Evolutionary conservation across 2,888 invertebrate genomes (phyloP), one percentile per base, ranked within the genome.

Genomic region (Drosophila picticornis): DNA sequence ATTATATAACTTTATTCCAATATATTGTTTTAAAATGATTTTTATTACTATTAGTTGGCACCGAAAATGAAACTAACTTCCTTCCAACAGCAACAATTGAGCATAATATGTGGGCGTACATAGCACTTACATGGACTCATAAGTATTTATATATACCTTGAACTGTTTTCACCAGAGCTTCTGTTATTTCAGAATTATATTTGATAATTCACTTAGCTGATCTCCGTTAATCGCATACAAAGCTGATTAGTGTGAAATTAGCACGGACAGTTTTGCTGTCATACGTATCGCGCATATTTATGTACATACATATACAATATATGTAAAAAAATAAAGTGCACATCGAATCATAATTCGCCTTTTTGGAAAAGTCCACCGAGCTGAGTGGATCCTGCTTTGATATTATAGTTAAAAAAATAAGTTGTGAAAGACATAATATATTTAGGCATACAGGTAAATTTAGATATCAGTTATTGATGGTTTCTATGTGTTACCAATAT

Each of bases 191-290:
- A 40, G 6, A 48, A 43, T 48, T 50, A 13, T 79, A 62, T 80
- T 80, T 72, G 36, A 51, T 11, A 52, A 53, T 25, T n/a, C 34
- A 76, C 29, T 78, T 80, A 78, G 67, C 66, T 64, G 9, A 31
- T 16, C 27, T 68, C 34, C 46, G 81, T 76, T 72, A 76, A 80
- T 76, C 36, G 68, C 57, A 69, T 16, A 46, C 36, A 46, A 50
- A 59, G 7, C 25, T 60, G 46, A 48, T 59, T 74, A 34, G 38
- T 34, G 13, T 38, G 36, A 52, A 67, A 67, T 80, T 77, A 79
- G 51, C 75, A 52, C 36, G 9, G 34, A 52, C 25, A 51, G 32
- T 55, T 29, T 46, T 16, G 46, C 25, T 25, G 16, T 43, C 25
- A 11, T 48, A 25, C 19, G 50, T 27, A 50, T 50, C 4, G 19